Conservation (phyloP, 92 coral and sea anemone species). For the Siderastrea radians region DNA sequence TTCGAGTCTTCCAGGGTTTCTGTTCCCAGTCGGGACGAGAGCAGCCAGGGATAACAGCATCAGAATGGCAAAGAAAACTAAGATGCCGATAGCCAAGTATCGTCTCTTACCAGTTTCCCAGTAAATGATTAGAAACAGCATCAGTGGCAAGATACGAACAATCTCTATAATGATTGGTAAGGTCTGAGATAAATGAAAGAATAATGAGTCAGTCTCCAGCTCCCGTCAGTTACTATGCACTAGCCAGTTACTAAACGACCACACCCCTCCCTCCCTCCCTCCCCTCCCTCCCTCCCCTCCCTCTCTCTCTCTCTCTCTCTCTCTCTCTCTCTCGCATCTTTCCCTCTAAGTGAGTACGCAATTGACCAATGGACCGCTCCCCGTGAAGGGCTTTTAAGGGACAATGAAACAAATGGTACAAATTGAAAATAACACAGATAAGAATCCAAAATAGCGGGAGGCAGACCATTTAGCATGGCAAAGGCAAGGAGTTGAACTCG, state of each 20-base stretch:
- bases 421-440: no score
- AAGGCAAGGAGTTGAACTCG: no score
- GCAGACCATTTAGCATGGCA: no score
- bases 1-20: constrained; percentile 64
- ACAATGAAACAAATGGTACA: no score
- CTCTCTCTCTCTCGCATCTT: background rate
- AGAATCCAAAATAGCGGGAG: no score
- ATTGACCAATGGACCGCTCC: no score
- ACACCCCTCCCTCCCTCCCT: background rate
- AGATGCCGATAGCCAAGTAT: constrained; percentile 34
- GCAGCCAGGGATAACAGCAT: constrained; percentile 57
- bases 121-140: constrained; percentile 50
- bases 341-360: background rate
- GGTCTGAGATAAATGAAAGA: constrained; percentile 16
- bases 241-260: background rate
- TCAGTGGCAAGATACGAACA: constrained; percentile 45
- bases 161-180: constrained; percentile 50
- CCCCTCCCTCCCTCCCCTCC: background rate
- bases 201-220: background rate
- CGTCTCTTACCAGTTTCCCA: constrained; percentile 12
- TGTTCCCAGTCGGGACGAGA: constrained; percentile 65
- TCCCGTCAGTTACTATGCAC: background rate
- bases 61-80: constrained; percentile 28
- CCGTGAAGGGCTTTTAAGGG: no score
- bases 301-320: background rate